phyloP scores from a whole-genome alignment of 2,113 vertebrate genomes.

The Platichthys stellatus region DNA sequence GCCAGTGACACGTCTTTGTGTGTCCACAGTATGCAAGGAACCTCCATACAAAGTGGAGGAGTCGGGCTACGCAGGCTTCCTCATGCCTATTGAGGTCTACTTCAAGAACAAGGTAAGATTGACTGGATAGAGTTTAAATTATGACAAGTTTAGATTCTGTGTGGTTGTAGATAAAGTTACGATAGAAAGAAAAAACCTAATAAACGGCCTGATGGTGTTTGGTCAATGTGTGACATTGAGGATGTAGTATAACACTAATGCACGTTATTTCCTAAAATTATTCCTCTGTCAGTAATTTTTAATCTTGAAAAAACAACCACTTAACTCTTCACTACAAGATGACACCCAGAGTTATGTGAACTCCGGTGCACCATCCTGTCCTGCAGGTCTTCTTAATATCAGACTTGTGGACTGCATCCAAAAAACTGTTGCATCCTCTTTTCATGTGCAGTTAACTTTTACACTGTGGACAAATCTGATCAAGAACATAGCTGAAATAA shows the following conservation, averaged over 20 bases:
- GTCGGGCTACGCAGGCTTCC: slow-evolving; percentile 98
- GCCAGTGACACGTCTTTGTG: background rate
- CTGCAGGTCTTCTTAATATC: slow-evolving; percentile 7
- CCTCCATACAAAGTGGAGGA: slow-evolving; percentile 99
- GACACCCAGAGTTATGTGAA: background rate
- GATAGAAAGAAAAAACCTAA: no score
- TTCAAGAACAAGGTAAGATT: slow-evolving; percentile 96
- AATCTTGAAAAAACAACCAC: background rate
- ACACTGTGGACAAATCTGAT: slow-evolving; percentile 28
- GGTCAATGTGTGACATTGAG: no score
- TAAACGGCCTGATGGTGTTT: no score
- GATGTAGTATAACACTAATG: no score
- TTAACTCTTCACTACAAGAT: slow-evolving; percentile 21
- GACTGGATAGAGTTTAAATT: background rate
- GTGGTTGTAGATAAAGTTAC: background rate
- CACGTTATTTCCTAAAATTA: no score
- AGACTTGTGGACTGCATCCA: slow-evolving; percentile 33
- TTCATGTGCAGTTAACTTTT: slow-evolving; percentile 17
- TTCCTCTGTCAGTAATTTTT: no score
- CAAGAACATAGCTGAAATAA: slow-evolving; percentile 3
- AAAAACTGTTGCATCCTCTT: slow-evolving; percentile 19
- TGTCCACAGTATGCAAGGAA: slow-evolving; percentile 94
- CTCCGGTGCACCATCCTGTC: slow-evolving; percentile 1
- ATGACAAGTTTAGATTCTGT: background rate
- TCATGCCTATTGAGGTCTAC: slow-evolving; percentile 99